Evolutionary conservation across 2,797 vertebrate species (phyloP), one percentile per base, ranked within the genome.

Genomic region (Macrochelys suwanniensis): DNA sequence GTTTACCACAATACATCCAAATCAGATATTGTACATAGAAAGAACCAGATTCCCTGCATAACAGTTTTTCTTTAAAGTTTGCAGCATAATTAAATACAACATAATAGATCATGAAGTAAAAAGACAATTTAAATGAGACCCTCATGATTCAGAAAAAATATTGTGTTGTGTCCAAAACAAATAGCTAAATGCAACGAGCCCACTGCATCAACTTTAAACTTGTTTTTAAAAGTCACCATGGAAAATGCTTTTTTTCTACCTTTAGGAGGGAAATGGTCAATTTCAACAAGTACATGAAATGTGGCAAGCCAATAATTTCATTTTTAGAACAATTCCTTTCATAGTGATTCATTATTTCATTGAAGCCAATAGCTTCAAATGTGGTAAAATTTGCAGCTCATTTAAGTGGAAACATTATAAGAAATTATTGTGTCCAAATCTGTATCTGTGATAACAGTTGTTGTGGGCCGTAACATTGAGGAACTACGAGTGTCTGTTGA

Each of bases 331-430:
- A 50, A 79, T 82, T 89, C 3, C 37, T 85, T 91, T 94, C 85
- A 59, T 80, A 85, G n/a, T 82, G 59, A 89, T 80, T 12, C 16
- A 28, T 82, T 94, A 65, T 89, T 87, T 87, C 84, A 84, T 82
- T 78, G 78, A 84, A 89, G 11, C 23, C 11, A 82, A 85, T 90
- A 80, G 5, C 37, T 81, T 47, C 88, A 92, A 92, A 61, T 10
- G 15, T 23, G 49, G 51, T 83, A 86, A 92, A 92, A 91, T 79
- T 84, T 92, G 85, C 56, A 84, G 31, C 65, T 93, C 6, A 6
- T 76, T 90, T 86, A 89, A 92, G 47, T n/a, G 1, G 31, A 47
- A 77, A 16, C 86, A 90, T 56, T 57, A 61, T 76, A 45, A 92
- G 53, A 65, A 42, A 71, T 71, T 71, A 68, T 68, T 71, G 9